These are phyloP conservation scores for Drosophila mettleri DNA, from an alignment of 2,888 invertebrate genomes.

Conservation along the genomic window DNA sequence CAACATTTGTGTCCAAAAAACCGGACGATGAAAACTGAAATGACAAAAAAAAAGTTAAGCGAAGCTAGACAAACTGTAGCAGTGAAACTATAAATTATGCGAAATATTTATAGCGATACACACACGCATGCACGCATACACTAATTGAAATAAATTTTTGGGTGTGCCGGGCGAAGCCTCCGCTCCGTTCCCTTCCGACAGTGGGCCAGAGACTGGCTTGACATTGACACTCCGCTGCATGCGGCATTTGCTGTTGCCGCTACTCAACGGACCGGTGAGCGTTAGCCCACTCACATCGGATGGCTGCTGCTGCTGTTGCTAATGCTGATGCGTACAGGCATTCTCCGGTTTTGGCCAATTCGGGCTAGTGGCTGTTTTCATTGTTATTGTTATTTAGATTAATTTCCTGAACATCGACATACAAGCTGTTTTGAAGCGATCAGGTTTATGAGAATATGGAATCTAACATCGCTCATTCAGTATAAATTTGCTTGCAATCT, in stretches of 20 bases:
- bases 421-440: slow-evolving; percentile 46
- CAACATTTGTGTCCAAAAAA: slow-evolving; percentile 12
- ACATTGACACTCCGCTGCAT: slow-evolving; percentile 76
- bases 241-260: slow-evolving; percentile 53
- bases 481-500: slow-evolving; percentile 61
- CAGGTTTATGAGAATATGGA: slow-evolving; percentile 61
- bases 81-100: slow-evolving; percentile 74
- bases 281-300: slow-evolving; percentile 46
- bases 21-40: slow-evolving; percentile 29
- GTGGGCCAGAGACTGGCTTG: slow-evolving; percentile 46
- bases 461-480: slow-evolving; percentile 32
- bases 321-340: slow-evolving; percentile 34
- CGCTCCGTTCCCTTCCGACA: slow-evolving; percentile 4
- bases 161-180: slow-evolving; percentile 56
- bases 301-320: slow-evolving; percentile 14
- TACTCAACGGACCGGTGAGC: slow-evolving; percentile 11
- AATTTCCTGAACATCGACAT: slow-evolving; percentile 66
- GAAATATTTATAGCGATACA: slow-evolving; percentile 57
- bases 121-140: slow-evolving; percentile 35
- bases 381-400: slow-evolving; percentile 74
- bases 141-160: slow-evolving; percentile 70
- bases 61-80: slow-evolving; percentile 26
- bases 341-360: slow-evolving; percentile 51
- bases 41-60: slow-evolving; percentile 29
- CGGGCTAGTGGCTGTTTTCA: slow-evolving; percentile 47